A percentile compares a stretch with the other conserved stretches of the same genome.
Conservation (phyloP, 2,888 invertebrate species). For the Zygaena filipendulae region DNA sequence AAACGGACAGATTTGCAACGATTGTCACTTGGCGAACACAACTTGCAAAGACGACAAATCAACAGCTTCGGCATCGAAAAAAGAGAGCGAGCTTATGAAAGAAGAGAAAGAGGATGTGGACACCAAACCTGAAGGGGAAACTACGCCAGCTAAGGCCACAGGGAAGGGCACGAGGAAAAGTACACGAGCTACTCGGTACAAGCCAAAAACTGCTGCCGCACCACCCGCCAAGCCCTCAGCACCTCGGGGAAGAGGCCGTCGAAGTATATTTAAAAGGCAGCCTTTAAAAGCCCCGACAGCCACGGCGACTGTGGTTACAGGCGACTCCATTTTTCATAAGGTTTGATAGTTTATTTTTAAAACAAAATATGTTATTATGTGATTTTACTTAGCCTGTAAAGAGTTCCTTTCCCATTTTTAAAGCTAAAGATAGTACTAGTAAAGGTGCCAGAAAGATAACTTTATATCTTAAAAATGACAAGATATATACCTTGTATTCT, state of each 20-base stretch:
- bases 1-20: conserved; percentile 80
- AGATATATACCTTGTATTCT: too few species aligned
- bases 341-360: conserved; percentile 16
- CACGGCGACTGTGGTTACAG: conserved; percentile 84
- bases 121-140: conserved; percentile 37
- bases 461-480: too few species aligned
- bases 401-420: too few species aligned
- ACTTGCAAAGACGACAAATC: conserved; percentile 37
- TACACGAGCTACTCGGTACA: conserved; percentile 68
- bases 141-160: conserved; percentile 55
- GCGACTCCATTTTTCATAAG: conserved; percentile 75
- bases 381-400: too few species aligned
- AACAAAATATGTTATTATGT: too few species aligned
- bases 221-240: conserved; percentile 33
- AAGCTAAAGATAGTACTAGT: too few species aligned
- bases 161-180: conserved; percentile 68
- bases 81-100: conserved; percentile 35
- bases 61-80: conserved; percentile 26
- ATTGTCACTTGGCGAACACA: conserved; percentile 71
- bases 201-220: conserved; percentile 48
- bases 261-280: conserved; percentile 81
- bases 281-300: conserved; percentile 85
- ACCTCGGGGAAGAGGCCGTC: conserved; percentile 78
- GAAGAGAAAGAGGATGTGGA: conserved; percentile 31
- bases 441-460: too few species aligned